phyloP scores from a whole-genome alignment of 1,140 invertebrate species.

The Lasioglossum albipes region DNA sequence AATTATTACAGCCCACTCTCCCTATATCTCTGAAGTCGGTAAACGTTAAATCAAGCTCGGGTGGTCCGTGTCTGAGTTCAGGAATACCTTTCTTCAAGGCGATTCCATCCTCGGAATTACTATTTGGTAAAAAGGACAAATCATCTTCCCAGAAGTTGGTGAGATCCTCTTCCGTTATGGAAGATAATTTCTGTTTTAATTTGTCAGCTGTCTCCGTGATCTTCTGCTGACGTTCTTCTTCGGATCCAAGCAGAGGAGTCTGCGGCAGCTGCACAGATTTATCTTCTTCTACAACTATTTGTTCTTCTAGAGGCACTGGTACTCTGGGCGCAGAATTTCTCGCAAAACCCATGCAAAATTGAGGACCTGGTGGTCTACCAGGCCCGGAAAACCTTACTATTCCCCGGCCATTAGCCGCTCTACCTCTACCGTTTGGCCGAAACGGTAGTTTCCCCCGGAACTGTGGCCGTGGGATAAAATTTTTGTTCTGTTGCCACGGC shows the following conservation, averaged over 20 bases:
- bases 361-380: conserved; percentile 17
- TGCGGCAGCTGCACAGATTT: background rate
- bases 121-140: conserved; percentile 31
- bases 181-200: conserved; percentile 71
- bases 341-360: background rate
- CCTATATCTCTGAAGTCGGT: conserved; percentile 73
- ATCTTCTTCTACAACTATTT: background rate
- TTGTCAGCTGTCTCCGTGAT: conserved; percentile 75
- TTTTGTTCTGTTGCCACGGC: conserved; percentile 43
- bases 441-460: conserved; percentile 36
- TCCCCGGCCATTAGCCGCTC: background rate
- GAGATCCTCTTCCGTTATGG: conserved; percentile 64
- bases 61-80: conserved; percentile 65
- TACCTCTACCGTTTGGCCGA: conserved; percentile 16
- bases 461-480: conserved; percentile 23
- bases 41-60: conserved; percentile 66
- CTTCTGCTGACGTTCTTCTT: conserved; percentile 75
- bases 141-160: conserved; percentile 69
- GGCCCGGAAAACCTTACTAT: conserved; percentile 29
- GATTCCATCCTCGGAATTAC: conserved; percentile 17
- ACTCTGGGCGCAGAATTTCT: conserved; percentile 1
- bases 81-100: conserved; percentile 49
- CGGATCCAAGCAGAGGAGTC: conserved; percentile 70
- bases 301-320: background rate
- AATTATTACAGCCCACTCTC: conserved; percentile 65